Evolutionary conservation across 64 coral and sea anemone species (phyloP).

Genomic region (Hydrozoanthus tunicans): DNA sequence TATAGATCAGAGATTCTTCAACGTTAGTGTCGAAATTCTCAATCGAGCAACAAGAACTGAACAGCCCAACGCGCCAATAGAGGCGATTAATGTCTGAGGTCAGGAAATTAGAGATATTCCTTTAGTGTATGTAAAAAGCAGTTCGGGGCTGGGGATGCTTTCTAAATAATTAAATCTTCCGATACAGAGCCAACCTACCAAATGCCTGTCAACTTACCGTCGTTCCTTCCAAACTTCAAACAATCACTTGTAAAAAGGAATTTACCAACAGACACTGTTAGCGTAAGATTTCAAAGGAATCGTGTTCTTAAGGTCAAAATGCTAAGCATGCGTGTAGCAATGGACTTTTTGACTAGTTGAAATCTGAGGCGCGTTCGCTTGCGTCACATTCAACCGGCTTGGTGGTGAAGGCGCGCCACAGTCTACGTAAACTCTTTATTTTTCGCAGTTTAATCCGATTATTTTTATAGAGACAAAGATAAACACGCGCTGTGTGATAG

Average conservation of each 20-base stretch:
- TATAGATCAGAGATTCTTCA: not conserved
- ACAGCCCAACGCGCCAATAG: not conserved
- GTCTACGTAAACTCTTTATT: slow-evolving; percentile 18
- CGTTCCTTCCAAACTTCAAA: not conserved
- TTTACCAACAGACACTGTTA: slow-evolving; percentile 5
- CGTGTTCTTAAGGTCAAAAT: slow-evolving; percentile 26
- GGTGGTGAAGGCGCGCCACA: slow-evolving; percentile 3
- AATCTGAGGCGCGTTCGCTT: slow-evolving; percentile 15
- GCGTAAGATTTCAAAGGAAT: slow-evolving; percentile 54
- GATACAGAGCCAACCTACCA: not conserved
- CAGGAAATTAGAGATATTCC: not conserved
- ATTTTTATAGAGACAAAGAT: not conserved
- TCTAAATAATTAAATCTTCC: not conserved
- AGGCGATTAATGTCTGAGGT: not conserved
- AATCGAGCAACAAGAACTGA: not conserved
- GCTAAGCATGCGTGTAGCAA: not conserved
- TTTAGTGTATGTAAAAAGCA: not conserved
- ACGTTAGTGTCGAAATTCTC: not conserved
- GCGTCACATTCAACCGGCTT: not conserved
- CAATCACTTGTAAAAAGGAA: not conserved
- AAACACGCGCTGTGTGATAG: not conserved
- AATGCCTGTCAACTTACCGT: not conserved
- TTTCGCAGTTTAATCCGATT: slow-evolving; percentile 12
- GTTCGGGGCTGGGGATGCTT: not conserved
- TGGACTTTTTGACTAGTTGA: slow-evolving; percentile 17